phyloP scores from a whole-genome alignment of 1,140 invertebrate genomes.

The Brachionus plicatilis region DNA sequence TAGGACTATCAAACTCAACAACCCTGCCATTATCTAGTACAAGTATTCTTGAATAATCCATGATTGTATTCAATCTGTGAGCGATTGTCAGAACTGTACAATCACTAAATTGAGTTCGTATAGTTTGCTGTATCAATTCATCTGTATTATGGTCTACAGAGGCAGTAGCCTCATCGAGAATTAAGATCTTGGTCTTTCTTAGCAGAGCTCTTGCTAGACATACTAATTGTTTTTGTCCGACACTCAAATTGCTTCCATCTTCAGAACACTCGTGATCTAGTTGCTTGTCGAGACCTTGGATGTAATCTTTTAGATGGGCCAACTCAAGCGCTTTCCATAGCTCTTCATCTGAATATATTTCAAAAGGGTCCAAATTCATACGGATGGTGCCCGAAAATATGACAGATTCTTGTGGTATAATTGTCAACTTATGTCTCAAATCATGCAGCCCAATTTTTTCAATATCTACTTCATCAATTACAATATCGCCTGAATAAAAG shows the following conservation, averaged over 20 bases:
- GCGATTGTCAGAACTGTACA: slow-evolving; percentile 58
- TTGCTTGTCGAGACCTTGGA: slow-evolving; percentile 48
- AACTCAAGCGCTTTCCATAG: slow-evolving; percentile 71
- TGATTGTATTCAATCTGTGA: slow-evolving; percentile 57
- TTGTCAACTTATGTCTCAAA: slow-evolving; percentile 68
- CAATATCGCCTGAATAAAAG: slow-evolving; percentile 57
- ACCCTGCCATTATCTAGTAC: slow-evolving; percentile 71
- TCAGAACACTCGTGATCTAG: slow-evolving; percentile 49
- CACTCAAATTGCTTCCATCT: slow-evolving; percentile 44
- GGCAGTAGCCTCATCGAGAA: slow-evolving; percentile 63
- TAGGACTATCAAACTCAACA: slow-evolving; percentile 74
- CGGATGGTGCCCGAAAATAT: slow-evolving; percentile 75
- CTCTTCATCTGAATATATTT: slow-evolving; percentile 65
- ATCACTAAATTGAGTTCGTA: slow-evolving; percentile 50
- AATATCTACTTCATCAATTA: slow-evolving; percentile 67
- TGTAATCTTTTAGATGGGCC: slow-evolving; percentile 57
- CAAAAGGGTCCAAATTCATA: slow-evolving; percentile 63
- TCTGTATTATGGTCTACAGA: slow-evolving; percentile 57
- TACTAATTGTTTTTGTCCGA: slow-evolving; percentile 60
- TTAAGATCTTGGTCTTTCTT: slow-evolving; percentile 66
- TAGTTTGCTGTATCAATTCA: slow-evolving; percentile 55
- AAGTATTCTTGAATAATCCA: slow-evolving; percentile 60
- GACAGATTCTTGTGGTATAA: slow-evolving; percentile 85
- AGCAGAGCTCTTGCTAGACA: slow-evolving; percentile 61
- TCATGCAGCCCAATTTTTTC: slow-evolving; percentile 64